Percentiles rank a stretch among this genome's conserved stretches.
These are phyloP conservation scores for Hypomecis punctinalis DNA, from an alignment of 2,888 invertebrate genomes.

Conservation along the genomic window DNA sequence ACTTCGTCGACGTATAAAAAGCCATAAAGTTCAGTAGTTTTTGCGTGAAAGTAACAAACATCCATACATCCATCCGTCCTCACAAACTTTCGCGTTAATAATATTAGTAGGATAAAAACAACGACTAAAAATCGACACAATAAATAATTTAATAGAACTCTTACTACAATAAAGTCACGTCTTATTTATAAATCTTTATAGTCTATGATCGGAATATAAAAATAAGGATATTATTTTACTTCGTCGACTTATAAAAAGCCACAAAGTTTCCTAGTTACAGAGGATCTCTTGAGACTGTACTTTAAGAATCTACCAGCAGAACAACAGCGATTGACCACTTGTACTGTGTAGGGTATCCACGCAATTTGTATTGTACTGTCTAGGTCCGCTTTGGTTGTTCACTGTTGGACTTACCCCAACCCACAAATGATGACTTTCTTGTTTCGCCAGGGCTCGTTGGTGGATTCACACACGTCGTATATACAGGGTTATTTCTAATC, in stretches of 20 bases:
- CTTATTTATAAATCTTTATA: neutral
- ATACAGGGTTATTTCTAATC: no score
- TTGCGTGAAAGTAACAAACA: no score
- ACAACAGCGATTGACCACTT: conserved; percentile 9
- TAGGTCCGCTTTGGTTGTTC: neutral
- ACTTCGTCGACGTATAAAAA: conserved; percentile 2
- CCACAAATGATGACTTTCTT: no score
- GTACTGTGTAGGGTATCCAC: conserved; percentile 9
- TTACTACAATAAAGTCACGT: neutral
- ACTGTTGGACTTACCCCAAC: no score
- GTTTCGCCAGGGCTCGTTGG: no score
- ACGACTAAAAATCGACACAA: no score
- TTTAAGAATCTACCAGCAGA: conserved; percentile 8
- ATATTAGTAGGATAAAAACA: no score
- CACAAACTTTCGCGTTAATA: no score
- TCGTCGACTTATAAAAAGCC: conserved; percentile 6
- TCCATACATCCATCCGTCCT: no score
- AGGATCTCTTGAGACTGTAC: conserved; percentile 10
- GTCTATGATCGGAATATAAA: neutral
- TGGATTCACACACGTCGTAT: no score
- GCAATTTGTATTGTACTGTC: neutral
- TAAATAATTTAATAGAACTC: no score
- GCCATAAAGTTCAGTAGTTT: no score
- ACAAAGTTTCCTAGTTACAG: conserved; percentile 13
- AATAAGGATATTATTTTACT: neutral